A percentile compares a stretch with the other conserved stretches of the same genome.
Evolutionary conservation across 1,140 invertebrate species (phyloP).

Genomic region (Hyles euphorbiae): DNA sequence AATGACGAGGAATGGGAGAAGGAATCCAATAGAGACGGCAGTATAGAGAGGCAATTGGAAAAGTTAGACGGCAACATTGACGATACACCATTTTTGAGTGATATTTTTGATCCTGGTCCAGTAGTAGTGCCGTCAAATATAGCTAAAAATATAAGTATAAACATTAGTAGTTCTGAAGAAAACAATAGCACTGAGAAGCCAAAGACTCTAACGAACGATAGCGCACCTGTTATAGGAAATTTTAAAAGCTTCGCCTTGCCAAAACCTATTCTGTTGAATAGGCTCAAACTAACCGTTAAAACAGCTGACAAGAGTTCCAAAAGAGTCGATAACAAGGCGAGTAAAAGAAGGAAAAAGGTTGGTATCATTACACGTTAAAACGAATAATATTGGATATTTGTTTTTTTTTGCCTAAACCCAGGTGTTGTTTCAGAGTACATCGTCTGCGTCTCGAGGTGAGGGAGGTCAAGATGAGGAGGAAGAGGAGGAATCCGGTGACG

Average conservation of each 20-base stretch:
- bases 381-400: too few species aligned
- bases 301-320: constrained; percentile 43
- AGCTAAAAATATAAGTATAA: constrained; percentile 48
- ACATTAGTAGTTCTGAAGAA: constrained; percentile 36
- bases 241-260: constrained; percentile 74
- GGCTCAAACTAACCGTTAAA: constrained; percentile 65
- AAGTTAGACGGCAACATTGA: constrained; percentile 50
- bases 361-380: constrained; percentile 36
- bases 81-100: constrained; percentile 68
- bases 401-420: too few species aligned
- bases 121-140: constrained; percentile 42
- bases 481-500: constrained; percentile 69
- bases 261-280: constrained; percentile 70
- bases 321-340: constrained; percentile 39
- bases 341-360: constrained; percentile 56
- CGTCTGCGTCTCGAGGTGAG: constrained; percentile 34
- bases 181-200: constrained; percentile 24
- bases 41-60: constrained; percentile 57
- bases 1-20: constrained; percentile 70
- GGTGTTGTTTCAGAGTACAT: constrained; percentile 44
- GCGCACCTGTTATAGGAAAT: constrained; percentile 60
- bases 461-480: constrained; percentile 39
- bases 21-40: constrained; percentile 58
- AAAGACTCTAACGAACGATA: constrained; percentile 41
- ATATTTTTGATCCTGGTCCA: constrained; percentile 72